Percentiles rank a stretch among this genome's conserved stretches.
Evolutionary conservation across 2,888 invertebrate genomes (phyloP).

Genomic region (Archaeoteleia sp.): DNA sequence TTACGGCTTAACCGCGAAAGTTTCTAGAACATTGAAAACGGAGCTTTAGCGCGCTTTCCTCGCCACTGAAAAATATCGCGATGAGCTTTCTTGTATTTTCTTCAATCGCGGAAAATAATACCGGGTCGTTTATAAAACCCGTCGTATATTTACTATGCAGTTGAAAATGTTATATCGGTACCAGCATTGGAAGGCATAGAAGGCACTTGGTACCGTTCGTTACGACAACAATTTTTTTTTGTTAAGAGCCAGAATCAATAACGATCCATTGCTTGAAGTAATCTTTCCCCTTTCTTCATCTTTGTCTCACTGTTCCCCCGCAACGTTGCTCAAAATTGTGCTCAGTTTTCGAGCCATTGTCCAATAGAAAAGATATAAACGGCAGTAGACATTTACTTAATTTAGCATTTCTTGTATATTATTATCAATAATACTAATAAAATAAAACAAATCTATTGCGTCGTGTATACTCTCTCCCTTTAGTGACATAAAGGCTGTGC

Average conservation of each 20-base stretch:
- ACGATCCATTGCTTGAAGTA: slow-evolving; percentile 35
- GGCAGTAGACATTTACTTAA: slow-evolving; percentile 23
- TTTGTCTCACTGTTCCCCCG: slow-evolving; percentile 7
- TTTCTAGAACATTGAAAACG: slow-evolving; percentile 27
- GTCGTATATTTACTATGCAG: slow-evolving; percentile 47
- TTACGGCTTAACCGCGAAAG: slow-evolving; percentile 26
- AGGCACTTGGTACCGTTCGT: slow-evolving; percentile 66
- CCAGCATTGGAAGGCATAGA: slow-evolving; percentile 66
- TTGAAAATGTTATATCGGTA: slow-evolving; percentile 60
- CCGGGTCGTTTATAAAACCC: slow-evolving; percentile 34
- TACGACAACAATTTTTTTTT: slow-evolving; percentile 32
- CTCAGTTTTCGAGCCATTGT: slow-evolving; percentile 25
- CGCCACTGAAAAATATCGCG: slow-evolving; percentile 41
- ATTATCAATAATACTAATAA: no score
- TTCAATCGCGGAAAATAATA: slow-evolving; percentile 36
- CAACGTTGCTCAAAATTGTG: slow-evolving; percentile 25
- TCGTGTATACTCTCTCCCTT: no score
- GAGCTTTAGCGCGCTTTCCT: slow-evolving; percentile 35
- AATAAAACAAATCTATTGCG: no score
- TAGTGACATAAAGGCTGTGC: no score
- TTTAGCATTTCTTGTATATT: slow-evolving; percentile 32
- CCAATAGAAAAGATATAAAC: slow-evolving; percentile 39
- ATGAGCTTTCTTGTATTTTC: slow-evolving; percentile 18
- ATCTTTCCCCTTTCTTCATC: slow-evolving; percentile 19
- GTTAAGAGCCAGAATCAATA: slow-evolving; percentile 51